Conservation (phyloP, 2,888 invertebrate species). For the Eupithecia subfuscata region DNA sequence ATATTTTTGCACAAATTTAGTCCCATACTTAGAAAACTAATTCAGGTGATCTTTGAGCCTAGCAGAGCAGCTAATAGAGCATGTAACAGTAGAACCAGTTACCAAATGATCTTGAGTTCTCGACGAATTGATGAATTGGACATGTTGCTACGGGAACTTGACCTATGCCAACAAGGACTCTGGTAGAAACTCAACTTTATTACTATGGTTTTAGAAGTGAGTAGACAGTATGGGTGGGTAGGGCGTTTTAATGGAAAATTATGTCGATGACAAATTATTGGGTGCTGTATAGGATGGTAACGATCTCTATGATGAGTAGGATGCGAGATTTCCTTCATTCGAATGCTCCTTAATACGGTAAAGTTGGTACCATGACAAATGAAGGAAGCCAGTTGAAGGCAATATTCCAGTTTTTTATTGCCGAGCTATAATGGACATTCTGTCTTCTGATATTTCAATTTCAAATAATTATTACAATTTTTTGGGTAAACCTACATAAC, state of each 20-base stretch:
- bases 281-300: neutral
- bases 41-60: constrained; percentile 21
- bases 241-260: neutral
- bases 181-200: neutral
- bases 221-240: neutral
- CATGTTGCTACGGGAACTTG: constrained; percentile 7
- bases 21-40: constrained; percentile 23
- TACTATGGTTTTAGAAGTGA: neutral
- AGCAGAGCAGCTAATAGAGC: constrained; percentile 8
- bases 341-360: neutral
- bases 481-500: neutral
- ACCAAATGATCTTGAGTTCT: constrained; percentile 26
- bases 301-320: neutral
- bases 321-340: neutral
- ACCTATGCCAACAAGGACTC: constrained; percentile 1
- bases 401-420: neutral
- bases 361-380: neutral
- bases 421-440: neutral
- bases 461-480: neutral
- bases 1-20: neutral
- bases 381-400: neutral
- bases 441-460: neutral
- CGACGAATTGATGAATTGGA: constrained; percentile 23
- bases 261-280: constrained; percentile 6
- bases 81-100: constrained; percentile 30